Base-by-base conservation (phyloP, 2,113 vertebrate species). In the Spea multiplicata region DNA sequence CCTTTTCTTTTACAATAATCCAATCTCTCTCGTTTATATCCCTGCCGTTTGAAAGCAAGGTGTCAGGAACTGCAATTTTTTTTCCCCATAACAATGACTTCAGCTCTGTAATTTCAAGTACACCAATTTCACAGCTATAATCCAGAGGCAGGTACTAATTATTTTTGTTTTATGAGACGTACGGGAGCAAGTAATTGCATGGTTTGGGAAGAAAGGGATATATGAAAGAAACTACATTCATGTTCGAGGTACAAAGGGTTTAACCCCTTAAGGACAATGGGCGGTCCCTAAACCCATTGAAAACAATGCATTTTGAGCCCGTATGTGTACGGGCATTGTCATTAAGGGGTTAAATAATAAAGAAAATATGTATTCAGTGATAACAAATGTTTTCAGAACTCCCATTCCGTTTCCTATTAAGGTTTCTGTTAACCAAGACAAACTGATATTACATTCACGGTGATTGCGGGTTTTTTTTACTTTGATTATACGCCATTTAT, bases 121-220 rank as follows among this genome's bases (percentile, higher is more conserved):
- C 30, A 67, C 52, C 74, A 17, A 30, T 76, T 55, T 48, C 4
- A n/a, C 44, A 46, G 65, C 66, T 76, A 57, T 76, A 76, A 76
- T 76, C 74, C 13, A 16, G 48, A 48, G 74, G 50, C 74, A 76
- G 74, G 65, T 76, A 68, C 44, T 69, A 76, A 76, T 76, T 76
- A 76, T 76, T 57, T 76, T 76, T 76, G 74, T 69, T 76, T 66
- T 76, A 76, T 76, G 57, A 68, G 52, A 76, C 50, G 65, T 44
- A 64, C 49, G 46, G 30, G 44, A 57, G 65, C 67, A 52, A 46
- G 65, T 68, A 76, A 76, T 76, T 76, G 66, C 66, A 57, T 6
- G 74, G 50, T 76, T 68, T 16, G 5, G 44, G 66, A 59, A 59
- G 64, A 67, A 75, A 75, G 53, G 74, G 50, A 65, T 52, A 10